Evolutionary conservation across 2,797 vertebrate species (phyloP), one percentile per base, ranked within the genome.

Genomic region (Sebastes miniatus): DNA sequence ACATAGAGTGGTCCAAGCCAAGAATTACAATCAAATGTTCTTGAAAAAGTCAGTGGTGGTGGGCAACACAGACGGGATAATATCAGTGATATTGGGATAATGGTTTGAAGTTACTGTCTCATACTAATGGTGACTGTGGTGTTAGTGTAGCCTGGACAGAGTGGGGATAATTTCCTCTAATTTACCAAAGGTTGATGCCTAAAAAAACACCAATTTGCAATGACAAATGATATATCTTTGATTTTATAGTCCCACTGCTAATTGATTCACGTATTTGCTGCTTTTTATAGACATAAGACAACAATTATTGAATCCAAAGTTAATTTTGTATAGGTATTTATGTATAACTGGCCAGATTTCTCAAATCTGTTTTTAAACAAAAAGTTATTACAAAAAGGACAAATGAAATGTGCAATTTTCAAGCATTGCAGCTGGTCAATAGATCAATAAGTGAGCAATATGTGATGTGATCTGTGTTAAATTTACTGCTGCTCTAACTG

Each of bases 11-110:
- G 52, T 27, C 63, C 1, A 72, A 87, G 92, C 92, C 94, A 95
- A 94, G 83, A 87, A 87, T 93, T 85, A 94, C 93, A 94, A 91
- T 90, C 84, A 90, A 89, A 92, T 86, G 80, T 86, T 90, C 88
- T 76, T 87, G 82, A 91, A 91, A 87, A 93, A 90, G 86, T 82
- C 79, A 70, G 80, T 89, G 82, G 73, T 80, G 77, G 85, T 87
- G 79, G 89, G 85, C 73, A 94, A 89, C 83, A 72, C 73, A 67
- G 86, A 90, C 89, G 85, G 87, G 76, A 89, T 84, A 88, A 86
- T 87, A 91, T 90, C 73, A 82, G 29, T 32, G 87, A 93, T 92
- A 85, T 77, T 66, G 67, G 66, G 74, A 74, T 80, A 87, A 91
- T 81, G 83, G 72, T 89, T 89, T 90, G 80, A 87, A 79, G 77